Evolutionary conservation across 2,113 vertebrate species (phyloP).

Genomic region (Scytalopus superciliaris): DNA sequence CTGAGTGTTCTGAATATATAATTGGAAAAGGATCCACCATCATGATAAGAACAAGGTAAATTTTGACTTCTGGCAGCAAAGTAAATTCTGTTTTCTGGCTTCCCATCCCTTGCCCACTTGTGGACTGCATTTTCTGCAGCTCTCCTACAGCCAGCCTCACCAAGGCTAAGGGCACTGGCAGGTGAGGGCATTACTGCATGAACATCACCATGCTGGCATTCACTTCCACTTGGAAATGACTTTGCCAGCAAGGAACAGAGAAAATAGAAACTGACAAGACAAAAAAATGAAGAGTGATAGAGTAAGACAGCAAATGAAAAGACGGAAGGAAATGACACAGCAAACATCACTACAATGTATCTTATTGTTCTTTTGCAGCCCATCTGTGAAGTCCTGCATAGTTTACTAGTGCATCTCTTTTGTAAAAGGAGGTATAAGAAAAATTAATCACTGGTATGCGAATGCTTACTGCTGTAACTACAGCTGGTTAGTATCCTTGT

Average conservation of each 20-base stretch:
- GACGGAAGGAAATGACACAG: not conserved
- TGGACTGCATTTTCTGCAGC: not conserved
- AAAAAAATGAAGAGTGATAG: not conserved
- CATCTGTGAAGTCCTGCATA: not conserved
- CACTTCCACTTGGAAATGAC: not conserved
- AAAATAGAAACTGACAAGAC: not conserved
- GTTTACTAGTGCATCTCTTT: not conserved
- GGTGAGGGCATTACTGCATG: not conserved
- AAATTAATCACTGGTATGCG: not conserved
- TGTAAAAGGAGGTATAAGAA: not conserved
- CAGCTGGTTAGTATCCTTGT: not conserved
- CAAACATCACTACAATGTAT: not conserved
- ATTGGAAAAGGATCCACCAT: not conserved
- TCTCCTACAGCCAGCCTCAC: not conserved
- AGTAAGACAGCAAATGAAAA: not conserved
- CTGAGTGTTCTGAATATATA: not conserved
- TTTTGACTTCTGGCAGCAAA: not conserved
- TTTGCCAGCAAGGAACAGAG: not conserved
- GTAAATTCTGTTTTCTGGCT: not conserved
- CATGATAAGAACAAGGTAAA: not conserved
- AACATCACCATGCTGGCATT: not conserved
- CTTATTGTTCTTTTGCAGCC: not conserved
- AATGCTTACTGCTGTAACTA: not conserved
- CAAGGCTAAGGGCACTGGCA: not conserved
- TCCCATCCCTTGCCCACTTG: not conserved